Percentiles rank a stretch among this genome's conserved stretches.
Conservation (phyloP, 2,113 vertebrate species). For the Peromyscus polionotus region DNA sequence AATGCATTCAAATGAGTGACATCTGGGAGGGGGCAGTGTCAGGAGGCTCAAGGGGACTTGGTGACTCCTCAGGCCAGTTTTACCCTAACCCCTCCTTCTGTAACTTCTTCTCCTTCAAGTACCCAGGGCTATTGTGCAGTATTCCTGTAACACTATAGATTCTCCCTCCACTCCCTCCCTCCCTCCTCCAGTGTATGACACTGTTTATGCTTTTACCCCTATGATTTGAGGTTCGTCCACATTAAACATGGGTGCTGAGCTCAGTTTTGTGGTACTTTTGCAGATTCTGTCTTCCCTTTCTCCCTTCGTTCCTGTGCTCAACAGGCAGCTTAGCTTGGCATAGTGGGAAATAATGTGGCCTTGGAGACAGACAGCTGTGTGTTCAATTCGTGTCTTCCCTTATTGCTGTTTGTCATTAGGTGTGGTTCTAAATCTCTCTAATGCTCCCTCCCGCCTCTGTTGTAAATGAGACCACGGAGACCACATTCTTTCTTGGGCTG, state of each 20-base stretch:
- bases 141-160: fast-evolving
- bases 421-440: background rate
- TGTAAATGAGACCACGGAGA: background rate
- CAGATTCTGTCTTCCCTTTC: fast-evolving
- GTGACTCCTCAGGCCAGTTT: fast-evolving
- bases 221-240: background rate
- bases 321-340: background rate
- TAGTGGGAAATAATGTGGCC: background rate
- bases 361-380: background rate
- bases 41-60: background rate
- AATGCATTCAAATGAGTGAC: too few relatives aligned
- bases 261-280: background rate
- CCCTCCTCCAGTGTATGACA: fast-evolving
- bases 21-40: fast-evolving
- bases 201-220: background rate
- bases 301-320: background rate
- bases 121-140: background rate
- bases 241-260: background rate
- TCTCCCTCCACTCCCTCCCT: fast-evolving
- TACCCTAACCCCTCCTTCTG: background rate
- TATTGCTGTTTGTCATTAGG: background rate
- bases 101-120: background rate
- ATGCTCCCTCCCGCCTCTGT: background rate
- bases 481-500: background rate
- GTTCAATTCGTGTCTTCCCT: fast-evolving